A percentile compares a stretch with the other conserved stretches of the same genome.
These are phyloP conservation scores for Pangasius sanitwongsei DNA, from an alignment of 2,797 vertebrate species.

Conservation along the genomic window DNA sequence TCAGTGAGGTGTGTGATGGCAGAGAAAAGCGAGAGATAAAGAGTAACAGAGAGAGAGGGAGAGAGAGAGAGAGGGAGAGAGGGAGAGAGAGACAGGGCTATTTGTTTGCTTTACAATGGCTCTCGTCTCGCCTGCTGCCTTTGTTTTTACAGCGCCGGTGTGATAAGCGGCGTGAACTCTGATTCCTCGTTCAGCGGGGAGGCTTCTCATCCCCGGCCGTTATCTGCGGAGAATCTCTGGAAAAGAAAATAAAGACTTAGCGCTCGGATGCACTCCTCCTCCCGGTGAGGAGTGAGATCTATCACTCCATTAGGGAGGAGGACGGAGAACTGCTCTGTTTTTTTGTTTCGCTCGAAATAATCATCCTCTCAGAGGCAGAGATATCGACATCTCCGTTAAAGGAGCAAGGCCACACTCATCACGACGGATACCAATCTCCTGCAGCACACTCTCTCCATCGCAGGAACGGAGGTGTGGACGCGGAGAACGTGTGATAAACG, in stretches of 20 bases:
- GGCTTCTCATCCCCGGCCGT: constrained; percentile 33
- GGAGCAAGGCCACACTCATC: constrained; percentile 45
- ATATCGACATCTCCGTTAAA: constrained; percentile 51
- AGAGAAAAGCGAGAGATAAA: background rate
- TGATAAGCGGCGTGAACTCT: constrained; percentile 40
- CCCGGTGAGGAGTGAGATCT: constrained; percentile 57
- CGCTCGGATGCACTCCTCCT: constrained; percentile 49
- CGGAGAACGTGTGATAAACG: background rate
- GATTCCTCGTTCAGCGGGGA: constrained; percentile 32
- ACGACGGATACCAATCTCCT: constrained; percentile 43
- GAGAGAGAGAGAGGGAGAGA: background rate
- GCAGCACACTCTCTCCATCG: background rate
- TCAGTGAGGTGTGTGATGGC: background rate
- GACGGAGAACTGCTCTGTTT: constrained; percentile 47
- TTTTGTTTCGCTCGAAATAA: constrained; percentile 55
- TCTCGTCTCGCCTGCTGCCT: constrained; percentile 19
- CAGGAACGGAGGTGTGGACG: background rate
- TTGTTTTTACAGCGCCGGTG: constrained; percentile 36
- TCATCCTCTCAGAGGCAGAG: constrained; percentile 42
- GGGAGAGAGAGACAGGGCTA: background rate
- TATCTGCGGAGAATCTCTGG: constrained; percentile 53
- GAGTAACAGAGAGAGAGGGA: background rate
- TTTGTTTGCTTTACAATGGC: constrained; percentile 35
- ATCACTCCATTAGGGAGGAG: constrained; percentile 52
- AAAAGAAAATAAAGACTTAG: constrained; percentile 54